Base-by-base conservation (phyloP, 2,113 vertebrate genomes). In the Morphnarchus princeps region DNA sequence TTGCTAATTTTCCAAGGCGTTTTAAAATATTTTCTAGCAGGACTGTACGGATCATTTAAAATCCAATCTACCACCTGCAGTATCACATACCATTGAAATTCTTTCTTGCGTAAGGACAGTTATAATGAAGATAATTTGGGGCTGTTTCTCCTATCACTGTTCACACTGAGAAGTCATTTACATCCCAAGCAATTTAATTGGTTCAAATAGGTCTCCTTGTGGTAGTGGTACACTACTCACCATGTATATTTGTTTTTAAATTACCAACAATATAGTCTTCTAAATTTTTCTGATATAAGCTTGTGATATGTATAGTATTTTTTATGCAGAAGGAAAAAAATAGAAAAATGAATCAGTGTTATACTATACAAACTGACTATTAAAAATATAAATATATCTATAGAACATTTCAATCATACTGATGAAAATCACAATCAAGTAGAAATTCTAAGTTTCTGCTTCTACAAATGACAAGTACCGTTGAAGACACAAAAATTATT, bases 41-140 rank as follows among this genome's bases (percentile, higher is more conserved):
- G 40, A 74, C 82, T 89, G 47, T 79, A 95, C 0, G 17, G 88
- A 65, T 95, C 67, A 91, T 95, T 95, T 95, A 78, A 96, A 96
- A 97, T 95, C 92, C 69, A 87, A 82, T 95, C 89, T 96, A 89
- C 96, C 92, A 90, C 90, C 92, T 87, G 81, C 67, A 79, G 88
- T 49, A 90, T 76, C 72, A 67, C 47, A 91, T 57, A 59, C 18
- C 36, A 59, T 54, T 89, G 63, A 84, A 91, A 95, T 82, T 92
- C 63, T 87, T 71, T 62, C 80, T 89, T 92, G 80, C 8, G 10
- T 93, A 76, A 82, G 61, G 61, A 62, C 38, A 84, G 47, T 91
- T 73, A 63, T 84, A 92, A 93, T 81, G 88, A 96, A 83, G 73
- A 89, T 93, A 90, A 96, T 95, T 62, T 92, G 54, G 16, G 45